These are phyloP conservation scores for Oryctes rhinoceros DNA, from an alignment of 1,140 invertebrate species.

Conservation along the genomic window DNA sequence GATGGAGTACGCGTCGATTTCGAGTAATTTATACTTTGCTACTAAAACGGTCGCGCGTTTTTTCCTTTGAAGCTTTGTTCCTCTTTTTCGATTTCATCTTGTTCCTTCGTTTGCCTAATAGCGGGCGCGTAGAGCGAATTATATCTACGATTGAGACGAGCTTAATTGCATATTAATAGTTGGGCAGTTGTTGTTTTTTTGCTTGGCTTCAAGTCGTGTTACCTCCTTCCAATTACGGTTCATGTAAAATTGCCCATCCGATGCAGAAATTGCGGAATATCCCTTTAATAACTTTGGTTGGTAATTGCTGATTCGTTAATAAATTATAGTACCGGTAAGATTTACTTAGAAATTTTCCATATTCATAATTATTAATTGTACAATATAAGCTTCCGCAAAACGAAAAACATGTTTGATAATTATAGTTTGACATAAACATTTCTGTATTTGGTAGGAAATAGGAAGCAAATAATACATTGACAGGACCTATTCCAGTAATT, in stretches of 20 bases:
- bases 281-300: background rate
- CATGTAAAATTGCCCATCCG: background rate
- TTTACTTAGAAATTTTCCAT: too few relatives aligned
- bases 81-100: background rate
- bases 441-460: too few relatives aligned
- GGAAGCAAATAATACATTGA: too few relatives aligned
- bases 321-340: too few relatives aligned
- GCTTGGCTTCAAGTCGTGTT: background rate
- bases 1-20: background rate
- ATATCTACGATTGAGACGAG: background rate
- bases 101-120: background rate
- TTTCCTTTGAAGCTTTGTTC: background rate
- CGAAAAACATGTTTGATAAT: too few relatives aligned
- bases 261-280: background rate
- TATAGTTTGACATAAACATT: too few relatives aligned
- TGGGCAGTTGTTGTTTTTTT: background rate
- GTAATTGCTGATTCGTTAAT: too few relatives aligned
- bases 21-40: background rate
- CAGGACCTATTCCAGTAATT: too few relatives aligned
- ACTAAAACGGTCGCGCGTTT: background rate
- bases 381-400: too few relatives aligned
- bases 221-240: background rate
- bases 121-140: background rate
- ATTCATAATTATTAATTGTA: too few relatives aligned
- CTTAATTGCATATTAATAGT: background rate